phyloP scores from a whole-genome alignment of 35 echinoderm and acorn worm species.

The Patiria miniata region DNA sequence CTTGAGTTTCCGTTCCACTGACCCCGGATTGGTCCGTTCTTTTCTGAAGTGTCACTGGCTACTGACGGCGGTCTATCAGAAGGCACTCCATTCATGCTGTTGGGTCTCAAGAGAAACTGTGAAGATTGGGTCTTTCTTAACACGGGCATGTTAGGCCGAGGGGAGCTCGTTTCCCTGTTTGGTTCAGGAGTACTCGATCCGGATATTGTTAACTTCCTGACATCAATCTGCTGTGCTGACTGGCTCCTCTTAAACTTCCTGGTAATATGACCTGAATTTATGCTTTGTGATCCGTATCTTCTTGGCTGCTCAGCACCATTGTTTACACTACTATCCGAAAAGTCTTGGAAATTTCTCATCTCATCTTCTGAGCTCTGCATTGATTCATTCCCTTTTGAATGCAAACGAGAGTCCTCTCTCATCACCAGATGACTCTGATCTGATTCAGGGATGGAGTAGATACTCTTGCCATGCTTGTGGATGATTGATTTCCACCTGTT shows the following conservation, averaged over 20 bases:
- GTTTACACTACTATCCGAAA: too few species aligned
- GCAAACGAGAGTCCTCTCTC: background rate
- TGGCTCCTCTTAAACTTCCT: too few species aligned
- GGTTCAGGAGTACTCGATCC: too few species aligned
- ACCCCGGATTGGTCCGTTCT: background rate
- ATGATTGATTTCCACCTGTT: slow-evolving; percentile 12
- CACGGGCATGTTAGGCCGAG: background rate
- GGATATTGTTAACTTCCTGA: too few species aligned
- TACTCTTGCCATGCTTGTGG: background rate
- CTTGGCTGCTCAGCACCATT: too few species aligned
- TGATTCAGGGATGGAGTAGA: slow-evolving; percentile 16
- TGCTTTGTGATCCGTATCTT: too few species aligned
- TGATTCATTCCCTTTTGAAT: background rate
- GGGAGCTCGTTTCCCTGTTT: background rate
- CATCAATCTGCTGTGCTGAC: too few species aligned
- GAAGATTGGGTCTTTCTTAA: background rate
- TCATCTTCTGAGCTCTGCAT: slow-evolving; percentile 10
- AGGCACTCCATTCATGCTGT: background rate
- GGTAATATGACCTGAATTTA: too few species aligned
- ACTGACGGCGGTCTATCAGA: background rate
- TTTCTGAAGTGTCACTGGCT: background rate
- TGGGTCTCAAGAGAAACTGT: background rate
- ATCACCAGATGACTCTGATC: background rate
- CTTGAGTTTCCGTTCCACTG: background rate
- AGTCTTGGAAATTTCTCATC: background rate